These are phyloP conservation scores for Parnassius smintheus DNA, from an alignment of 2,888 invertebrate species.

Conservation along the genomic window DNA sequence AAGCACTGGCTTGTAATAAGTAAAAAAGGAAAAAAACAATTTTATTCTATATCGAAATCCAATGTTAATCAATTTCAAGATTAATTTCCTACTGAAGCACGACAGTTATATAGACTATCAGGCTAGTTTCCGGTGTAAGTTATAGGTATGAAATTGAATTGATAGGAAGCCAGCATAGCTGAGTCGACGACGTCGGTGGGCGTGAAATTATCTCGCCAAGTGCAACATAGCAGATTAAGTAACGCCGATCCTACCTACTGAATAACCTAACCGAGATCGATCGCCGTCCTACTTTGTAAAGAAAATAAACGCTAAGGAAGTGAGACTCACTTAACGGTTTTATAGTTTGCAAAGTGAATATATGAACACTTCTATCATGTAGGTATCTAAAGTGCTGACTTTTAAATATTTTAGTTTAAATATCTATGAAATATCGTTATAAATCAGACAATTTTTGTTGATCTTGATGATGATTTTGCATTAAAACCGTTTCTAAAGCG, in stretches of 20 bases:
- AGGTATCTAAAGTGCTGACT: conserved; percentile 13
- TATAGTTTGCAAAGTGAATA: conserved; percentile 26
- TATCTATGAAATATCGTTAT: too few species aligned
- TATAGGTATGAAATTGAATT: conserved; percentile 67
- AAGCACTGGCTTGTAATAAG: too few species aligned
- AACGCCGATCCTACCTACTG: conserved; percentile 49
- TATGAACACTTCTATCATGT: conserved; percentile 19
- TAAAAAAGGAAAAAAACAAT: too few species aligned
- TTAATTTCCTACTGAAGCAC: conserved; percentile 20
- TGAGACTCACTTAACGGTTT: conserved; percentile 27
- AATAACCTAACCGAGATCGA: conserved; percentile 48
- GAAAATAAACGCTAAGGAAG: conserved; percentile 43
- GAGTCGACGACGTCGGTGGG: conserved; percentile 39
- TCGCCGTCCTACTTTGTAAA: conserved; percentile 53
- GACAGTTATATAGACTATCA: conserved; percentile 20
- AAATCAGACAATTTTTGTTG: too few species aligned
- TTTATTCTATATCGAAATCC: conserved; percentile 6
- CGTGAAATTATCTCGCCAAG: conserved; percentile 66
- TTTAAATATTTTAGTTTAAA: conserved; percentile 13
- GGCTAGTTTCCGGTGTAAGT: conserved; percentile 38
- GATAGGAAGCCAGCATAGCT: conserved; percentile 45
- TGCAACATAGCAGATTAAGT: conserved; percentile 66
- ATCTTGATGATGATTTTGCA: too few species aligned
- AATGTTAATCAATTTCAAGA: conserved; percentile 22
- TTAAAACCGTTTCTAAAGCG: too few species aligned